These are phyloP conservation scores for Taurulus bubalis DNA, from an alignment of 2,113 vertebrate species.

Conservation along the genomic window DNA sequence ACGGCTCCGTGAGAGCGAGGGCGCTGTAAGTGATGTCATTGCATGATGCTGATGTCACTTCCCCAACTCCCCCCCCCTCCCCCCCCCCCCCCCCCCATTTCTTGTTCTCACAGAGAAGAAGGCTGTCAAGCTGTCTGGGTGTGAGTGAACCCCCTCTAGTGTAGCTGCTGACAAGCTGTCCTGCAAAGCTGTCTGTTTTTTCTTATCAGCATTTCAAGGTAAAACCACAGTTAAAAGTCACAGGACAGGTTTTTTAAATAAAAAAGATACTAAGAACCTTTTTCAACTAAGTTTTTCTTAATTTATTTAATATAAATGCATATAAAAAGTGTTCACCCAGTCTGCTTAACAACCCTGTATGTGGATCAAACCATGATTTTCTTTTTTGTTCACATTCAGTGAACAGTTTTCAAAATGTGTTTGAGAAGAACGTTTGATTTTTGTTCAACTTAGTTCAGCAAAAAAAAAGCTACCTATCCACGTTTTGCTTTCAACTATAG, in stretches of 20 bases:
- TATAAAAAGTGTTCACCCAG: background rate
- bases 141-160: constrained; percentile 69
- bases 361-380: background rate
- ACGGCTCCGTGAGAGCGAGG: constrained; percentile 29
- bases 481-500: background rate
- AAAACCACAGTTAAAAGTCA: constrained; percentile 1
- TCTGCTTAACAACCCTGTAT: background rate
- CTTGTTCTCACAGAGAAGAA: constrained; percentile 63
- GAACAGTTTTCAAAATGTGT: background rate
- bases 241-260: background rate
- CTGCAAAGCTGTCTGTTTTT: constrained; percentile 42
- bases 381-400: background rate
- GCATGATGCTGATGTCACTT: constrained; percentile 64
- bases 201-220: constrained; percentile 66
- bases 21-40: constrained; percentile 64
- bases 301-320: background rate
- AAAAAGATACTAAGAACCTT: background rate
- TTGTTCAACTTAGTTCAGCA: background rate
- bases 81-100: background rate
- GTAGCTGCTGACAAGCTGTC: constrained; percentile 53
- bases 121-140: constrained; percentile 64
- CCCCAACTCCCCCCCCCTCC: constrained; percentile 10
- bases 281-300: background rate
- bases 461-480: background rate
- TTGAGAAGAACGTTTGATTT: background rate